These are phyloP conservation scores for Metopia argyrocephala DNA, from an alignment of 2,888 invertebrate genomes.

Conservation along the genomic window DNA sequence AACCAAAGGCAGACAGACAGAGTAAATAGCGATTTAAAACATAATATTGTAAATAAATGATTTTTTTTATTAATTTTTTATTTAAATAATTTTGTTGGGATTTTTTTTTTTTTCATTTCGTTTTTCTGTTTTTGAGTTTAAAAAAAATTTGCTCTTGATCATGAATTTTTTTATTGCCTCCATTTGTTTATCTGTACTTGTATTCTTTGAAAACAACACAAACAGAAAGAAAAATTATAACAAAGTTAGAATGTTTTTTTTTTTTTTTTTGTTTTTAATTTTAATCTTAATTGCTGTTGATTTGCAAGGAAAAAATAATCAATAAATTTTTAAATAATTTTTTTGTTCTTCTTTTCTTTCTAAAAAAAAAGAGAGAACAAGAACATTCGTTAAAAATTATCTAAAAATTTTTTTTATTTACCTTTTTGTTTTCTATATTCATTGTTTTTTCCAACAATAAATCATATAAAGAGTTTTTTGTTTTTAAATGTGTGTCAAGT, in stretches of 20 bases:
- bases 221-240: no score
- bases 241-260: no score
- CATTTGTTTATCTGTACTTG: not conserved
- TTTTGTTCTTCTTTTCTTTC: no score
- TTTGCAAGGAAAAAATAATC: not conserved
- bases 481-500: not conserved
- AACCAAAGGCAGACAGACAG: not conserved
- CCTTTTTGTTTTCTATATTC: no score
- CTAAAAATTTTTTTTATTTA: not conserved
- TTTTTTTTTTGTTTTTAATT: not conserved
- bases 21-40: not conserved
- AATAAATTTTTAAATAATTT: no score
- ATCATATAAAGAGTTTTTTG: no score
- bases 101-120: not conserved
- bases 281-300: no score
- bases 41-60: not conserved
- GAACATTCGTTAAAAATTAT: no score
- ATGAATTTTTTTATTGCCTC: slow-evolving; percentile 9
- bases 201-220: no score
- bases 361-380: no score
- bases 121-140: not conserved
- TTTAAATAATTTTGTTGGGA: not conserved
- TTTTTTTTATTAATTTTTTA: not conserved
- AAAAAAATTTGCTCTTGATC: slow-evolving; percentile 40
- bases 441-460: no score